A percentile compares a stretch with the other conserved stretches of the same genome.
phyloP scores from a whole-genome alignment of 2,888 invertebrate species.

The Dendrolimus houi region DNA sequence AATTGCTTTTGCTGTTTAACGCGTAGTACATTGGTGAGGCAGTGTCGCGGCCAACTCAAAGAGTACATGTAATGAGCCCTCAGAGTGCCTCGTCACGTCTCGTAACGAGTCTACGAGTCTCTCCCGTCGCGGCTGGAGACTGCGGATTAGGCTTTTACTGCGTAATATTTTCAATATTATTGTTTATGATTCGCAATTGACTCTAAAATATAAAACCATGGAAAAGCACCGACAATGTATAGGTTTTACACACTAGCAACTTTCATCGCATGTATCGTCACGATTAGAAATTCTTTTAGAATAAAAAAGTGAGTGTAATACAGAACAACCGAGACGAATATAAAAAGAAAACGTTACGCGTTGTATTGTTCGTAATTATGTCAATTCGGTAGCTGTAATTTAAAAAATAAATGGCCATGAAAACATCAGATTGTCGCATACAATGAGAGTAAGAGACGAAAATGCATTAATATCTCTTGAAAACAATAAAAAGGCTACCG shows the following conservation, averaged over 20 bases:
- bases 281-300: too few relatives aligned
- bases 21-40: too few relatives aligned
- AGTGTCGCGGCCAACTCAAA: constrained; percentile 14
- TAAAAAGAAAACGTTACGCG: constrained; percentile 7
- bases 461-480: constrained; percentile 43
- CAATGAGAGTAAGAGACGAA: constrained; percentile 25
- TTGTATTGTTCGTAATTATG: constrained; percentile 15
- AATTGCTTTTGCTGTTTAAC: constrained; percentile 4
- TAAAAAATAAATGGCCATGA: constrained; percentile 18
- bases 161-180: background rate
- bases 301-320: too few relatives aligned
- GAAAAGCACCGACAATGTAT: too few relatives aligned
- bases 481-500: constrained; percentile 57
- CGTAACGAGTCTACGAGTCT: constrained; percentile 44
- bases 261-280: too few relatives aligned
- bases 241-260: too few relatives aligned
- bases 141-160: too few relatives aligned
- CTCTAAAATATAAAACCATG: too few relatives aligned
- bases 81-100: constrained; percentile 59
- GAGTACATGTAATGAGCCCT: constrained; percentile 43
- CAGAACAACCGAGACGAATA: too few relatives aligned
- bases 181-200: too few relatives aligned
- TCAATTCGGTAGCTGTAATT: constrained; percentile 37
- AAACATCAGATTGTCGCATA: constrained; percentile 28
- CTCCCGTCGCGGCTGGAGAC: background rate